These are phyloP conservation scores for Ptychodera flava DNA, from an alignment of 35 echinoderm and acorn worm species.

Conservation along the genomic window DNA sequence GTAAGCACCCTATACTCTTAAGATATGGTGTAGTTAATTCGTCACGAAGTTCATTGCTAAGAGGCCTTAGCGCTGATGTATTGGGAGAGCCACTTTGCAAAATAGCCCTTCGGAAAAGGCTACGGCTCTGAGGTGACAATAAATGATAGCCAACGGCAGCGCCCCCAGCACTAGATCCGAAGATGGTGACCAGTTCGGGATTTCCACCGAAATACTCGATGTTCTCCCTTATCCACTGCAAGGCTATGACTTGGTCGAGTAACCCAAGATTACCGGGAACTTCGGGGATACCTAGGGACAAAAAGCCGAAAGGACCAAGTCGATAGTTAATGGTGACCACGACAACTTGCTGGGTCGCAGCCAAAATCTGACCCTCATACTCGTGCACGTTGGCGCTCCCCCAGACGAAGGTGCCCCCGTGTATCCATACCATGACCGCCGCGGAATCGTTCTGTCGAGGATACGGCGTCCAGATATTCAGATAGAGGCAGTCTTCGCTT, in stretches of 20 bases:
- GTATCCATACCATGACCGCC: constrained; percentile 10
- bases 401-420: constrained; percentile 7
- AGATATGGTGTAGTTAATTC: neutral
- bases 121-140: neutral
- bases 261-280: constrained; percentile 39
- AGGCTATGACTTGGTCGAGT: constrained; percentile 33
- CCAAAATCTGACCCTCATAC: neutral
- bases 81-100: neutral
- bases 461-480: constrained; percentile 11
- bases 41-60: neutral
- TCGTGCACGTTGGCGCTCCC: constrained; percentile 11
- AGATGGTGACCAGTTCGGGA: neutral
- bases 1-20: neutral
- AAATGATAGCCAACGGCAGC: neutral
- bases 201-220: constrained; percentile 11
- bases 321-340: constrained; percentile 45
- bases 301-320: constrained; percentile 38
- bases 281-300: constrained; percentile 27
- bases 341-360: constrained; percentile 24
- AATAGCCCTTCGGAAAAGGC: neutral
- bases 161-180: neutral
- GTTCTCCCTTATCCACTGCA: constrained; percentile 46
- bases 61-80: neutral
- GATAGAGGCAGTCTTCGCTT: constrained; percentile 27
- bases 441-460: neutral